Conservation (phyloP, 2,113 vertebrate genomes). For the Amphiprion ocellaris region DNA sequence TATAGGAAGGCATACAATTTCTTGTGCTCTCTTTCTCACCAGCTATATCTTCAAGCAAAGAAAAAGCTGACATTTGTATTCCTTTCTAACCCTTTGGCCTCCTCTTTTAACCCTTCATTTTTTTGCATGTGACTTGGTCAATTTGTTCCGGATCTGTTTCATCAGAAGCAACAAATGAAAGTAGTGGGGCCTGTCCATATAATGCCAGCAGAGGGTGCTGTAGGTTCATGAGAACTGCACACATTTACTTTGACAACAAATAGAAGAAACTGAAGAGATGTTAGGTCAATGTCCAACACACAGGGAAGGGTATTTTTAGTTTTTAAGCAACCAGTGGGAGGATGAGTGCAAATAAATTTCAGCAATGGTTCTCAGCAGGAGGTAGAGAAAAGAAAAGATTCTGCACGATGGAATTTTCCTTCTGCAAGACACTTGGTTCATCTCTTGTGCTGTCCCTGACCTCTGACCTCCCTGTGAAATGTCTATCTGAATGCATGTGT, state of each 20-base stretch:
- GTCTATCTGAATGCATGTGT: background rate
- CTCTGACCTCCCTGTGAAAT: background rate
- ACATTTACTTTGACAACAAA: background rate
- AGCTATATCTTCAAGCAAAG: background rate
- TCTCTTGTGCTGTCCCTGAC: slow-evolving; percentile 2
- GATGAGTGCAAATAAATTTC: background rate
- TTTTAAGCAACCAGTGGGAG: background rate
- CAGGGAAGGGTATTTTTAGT: slow-evolving; percentile 24
- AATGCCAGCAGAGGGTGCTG: slow-evolving; percentile 68
- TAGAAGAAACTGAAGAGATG: slow-evolving; percentile 14
- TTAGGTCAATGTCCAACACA: slow-evolving; percentile 11
- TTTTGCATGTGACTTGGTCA: background rate
- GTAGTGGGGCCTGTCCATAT: background rate
- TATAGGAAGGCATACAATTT: too few species aligned
- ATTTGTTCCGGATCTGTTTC: background rate
- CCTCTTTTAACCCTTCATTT: background rate
- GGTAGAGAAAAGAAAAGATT: background rate
- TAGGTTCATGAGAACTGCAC: background rate
- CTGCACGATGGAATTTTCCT: background rate
- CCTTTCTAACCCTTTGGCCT: background rate
- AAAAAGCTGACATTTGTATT: background rate
- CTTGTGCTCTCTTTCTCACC: background rate
- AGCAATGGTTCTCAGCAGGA: slow-evolving; percentile 2
- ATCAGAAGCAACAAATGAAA: background rate
- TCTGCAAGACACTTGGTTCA: background rate